Evolutionary conservation across 2,113 vertebrate species (phyloP), one percentile per base, ranked within the genome.

Genomic region (Gopherus evgoodei): DNA sequence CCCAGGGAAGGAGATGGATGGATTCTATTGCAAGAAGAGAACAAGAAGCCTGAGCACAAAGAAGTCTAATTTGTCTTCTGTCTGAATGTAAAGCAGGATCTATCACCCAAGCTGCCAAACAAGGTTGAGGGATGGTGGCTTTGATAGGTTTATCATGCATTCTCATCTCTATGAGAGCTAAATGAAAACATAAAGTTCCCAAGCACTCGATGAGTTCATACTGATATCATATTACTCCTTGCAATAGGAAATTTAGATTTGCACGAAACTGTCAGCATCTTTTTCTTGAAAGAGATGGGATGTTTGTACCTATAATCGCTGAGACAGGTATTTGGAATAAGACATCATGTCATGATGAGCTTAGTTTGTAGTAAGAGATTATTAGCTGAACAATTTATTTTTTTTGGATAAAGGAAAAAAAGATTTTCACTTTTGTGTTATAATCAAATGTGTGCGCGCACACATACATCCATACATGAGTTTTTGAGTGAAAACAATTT

Each of bases 111-210:
- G 53, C 96, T 97, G 95, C 95, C 97, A 95, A 88, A 90, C 89
- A 62, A 98, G 92, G 94, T 75, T 98, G 98, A 98, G 95, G 97
- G 95, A 98, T 98, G 94, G 97, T 91, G 85, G 35, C 72, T 89
- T 91, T 97, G 97, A 98, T 98, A 96, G 96, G 96, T 98, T 98
- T 98, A 98, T 98, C 97, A 97, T 97, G 90, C 90, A 90, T 95
- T 91, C 97, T 98, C 95, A 97, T 98, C 97, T 97, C 83, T 89
- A 76, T 83, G 97, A 96, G 90, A 96, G 83, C 92, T 93, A 97
- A 98, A 97, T 96, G 96, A 97, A 97, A 96, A 96, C 91, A 96
- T 97, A 86, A 94, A 92, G 86, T 95, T 97, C 93, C 89, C 79
- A n/a, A 52, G 86, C 89, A 80, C 38, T 93, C 38, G 52, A 78